Percentiles rank a stretch among this genome's conserved stretches.
These are phyloP conservation scores for Varanus salvator DNA, from an alignment of 2,113 vertebrate genomes.

Conservation along the genomic window DNA sequence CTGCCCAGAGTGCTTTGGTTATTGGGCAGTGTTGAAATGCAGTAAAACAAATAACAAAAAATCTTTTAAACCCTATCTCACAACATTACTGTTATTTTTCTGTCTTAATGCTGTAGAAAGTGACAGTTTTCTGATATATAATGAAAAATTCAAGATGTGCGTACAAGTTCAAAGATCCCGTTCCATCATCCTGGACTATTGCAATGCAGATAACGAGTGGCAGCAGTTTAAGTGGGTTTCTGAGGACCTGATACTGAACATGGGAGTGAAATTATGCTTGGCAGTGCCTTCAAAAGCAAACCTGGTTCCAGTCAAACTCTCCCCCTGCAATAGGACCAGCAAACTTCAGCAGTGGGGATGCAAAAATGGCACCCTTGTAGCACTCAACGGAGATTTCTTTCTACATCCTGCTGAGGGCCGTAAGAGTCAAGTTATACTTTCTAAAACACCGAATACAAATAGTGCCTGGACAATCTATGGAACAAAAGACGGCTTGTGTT, in stretches of 20 bases:
- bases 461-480: conserved; percentile 88
- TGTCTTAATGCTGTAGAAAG: neutral
- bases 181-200: conserved; percentile 70
- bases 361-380: conserved; percentile 87
- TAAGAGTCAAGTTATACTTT: conserved; percentile 85
- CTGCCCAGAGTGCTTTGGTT: no score
- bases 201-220: conserved; percentile 74
- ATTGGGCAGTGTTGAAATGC: no score
- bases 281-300: conserved; percentile 76
- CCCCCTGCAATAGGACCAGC: conserved; percentile 82
- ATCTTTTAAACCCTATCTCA: no score
- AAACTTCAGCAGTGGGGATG: conserved; percentile 90
- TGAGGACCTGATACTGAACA: conserved; percentile 81
- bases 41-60: no score
- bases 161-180: conserved; percentile 76
- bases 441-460: conserved; percentile 77
- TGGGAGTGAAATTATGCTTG: conserved; percentile 87
- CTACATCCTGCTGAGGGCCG: conserved; percentile 87
- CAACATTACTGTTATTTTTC: neutral
- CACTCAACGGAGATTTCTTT: conserved; percentile 80
- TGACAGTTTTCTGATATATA: conserved; percentile 88
- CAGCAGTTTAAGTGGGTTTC: conserved; percentile 94
- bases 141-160: conserved; percentile 88
- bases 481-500: conserved; percentile 81
- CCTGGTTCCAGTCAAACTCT: conserved; percentile 78